phyloP scores from a whole-genome alignment of 2,888 invertebrate species.

The Dendrolimus houi region DNA sequence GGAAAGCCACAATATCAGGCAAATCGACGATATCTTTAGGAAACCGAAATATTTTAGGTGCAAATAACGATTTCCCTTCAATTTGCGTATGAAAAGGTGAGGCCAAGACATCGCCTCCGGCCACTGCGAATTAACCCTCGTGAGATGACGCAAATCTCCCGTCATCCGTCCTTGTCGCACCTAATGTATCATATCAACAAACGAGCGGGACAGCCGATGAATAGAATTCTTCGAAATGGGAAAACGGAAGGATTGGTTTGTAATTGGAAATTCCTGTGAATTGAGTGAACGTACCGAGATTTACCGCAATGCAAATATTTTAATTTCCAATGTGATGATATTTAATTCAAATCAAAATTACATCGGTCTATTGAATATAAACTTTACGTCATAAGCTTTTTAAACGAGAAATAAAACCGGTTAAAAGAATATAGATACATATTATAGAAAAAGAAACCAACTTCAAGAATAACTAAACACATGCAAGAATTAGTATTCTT shows the following conservation, averaged over 20 bases:
- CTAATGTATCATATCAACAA: constrained; percentile 16
- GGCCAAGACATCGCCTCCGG: constrained; percentile 52
- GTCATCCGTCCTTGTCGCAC: constrained; percentile 32
- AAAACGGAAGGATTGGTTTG: constrained; percentile 71
- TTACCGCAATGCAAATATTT: constrained; percentile 42
- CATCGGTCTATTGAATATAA: no score
- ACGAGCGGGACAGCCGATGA: constrained; percentile 42
- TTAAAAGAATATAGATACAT: no score
- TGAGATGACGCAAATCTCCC: constrained; percentile 50
- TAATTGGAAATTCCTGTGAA: constrained; percentile 75
- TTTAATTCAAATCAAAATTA: no score
- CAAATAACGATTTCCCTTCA: constrained; percentile 40
- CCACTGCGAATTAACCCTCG: constrained; percentile 66
- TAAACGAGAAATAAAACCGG: no score
- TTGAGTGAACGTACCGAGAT: constrained; percentile 60
- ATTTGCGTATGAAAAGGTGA: constrained; percentile 55
- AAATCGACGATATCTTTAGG: not conserved
- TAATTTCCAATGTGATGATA: constrained; percentile 4
- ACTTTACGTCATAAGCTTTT: no score
- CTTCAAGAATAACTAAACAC: no score
- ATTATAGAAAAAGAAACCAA: no score
- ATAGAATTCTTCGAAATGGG: constrained; percentile 59
- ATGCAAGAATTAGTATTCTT: no score
- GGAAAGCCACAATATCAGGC: not conserved
- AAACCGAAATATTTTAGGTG: constrained; percentile 35